Base-by-base conservation (phyloP, 2,888 invertebrate genomes). In the Dryobota labecula region DNA sequence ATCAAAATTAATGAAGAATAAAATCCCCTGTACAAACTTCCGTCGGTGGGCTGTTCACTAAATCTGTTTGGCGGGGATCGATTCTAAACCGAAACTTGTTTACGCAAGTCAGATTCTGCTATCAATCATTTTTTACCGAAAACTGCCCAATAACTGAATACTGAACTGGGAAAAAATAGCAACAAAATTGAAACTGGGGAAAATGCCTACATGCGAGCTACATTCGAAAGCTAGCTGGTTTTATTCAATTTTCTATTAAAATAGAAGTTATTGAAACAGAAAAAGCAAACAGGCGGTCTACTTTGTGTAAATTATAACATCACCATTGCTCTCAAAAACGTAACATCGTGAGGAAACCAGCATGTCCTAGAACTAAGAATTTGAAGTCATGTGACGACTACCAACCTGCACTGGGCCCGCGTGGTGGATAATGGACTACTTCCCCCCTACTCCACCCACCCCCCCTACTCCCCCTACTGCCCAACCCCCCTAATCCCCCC, bases 101-200 rank as follows among this genome's bases (percentile, higher is more conserved):
- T 38, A 33, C 33, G 45, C 38, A 45, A 54, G 30, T 24, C 15
- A 63, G 11, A 33, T 24, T 20, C 30, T 36, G 27, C 74, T 18
- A 27, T 74, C 20, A 45, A 75, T 74, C 15, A 47, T 64, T 63
- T 74, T 54, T 74, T 18, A 38, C n/a, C 8, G 0, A 49, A 54
- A 33, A 41, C 73, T 33, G 41, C 18, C 27, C 41, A 33, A 41
- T 51, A 51, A 70, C 41, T 36, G n/a, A 36, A 61, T 61, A 51
- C 27, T 36, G 20, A n/a, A 73, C 49, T 56, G 15, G 11, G 33
- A 9, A n/a, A 57, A n/a, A 56, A 74, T 47, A 41, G 2, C 13
- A 41, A 33, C 38, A 36, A 38, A 36, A 57, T 30, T 30, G 15
- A 45, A 43, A 54, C 45, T 51, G 33, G 20, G 11, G 13, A n/a